Evolutionary conservation across 2,797 vertebrate species (phyloP), one percentile per base, ranked within the genome.

Genomic region (Poeciliopsis turneri): DNA sequence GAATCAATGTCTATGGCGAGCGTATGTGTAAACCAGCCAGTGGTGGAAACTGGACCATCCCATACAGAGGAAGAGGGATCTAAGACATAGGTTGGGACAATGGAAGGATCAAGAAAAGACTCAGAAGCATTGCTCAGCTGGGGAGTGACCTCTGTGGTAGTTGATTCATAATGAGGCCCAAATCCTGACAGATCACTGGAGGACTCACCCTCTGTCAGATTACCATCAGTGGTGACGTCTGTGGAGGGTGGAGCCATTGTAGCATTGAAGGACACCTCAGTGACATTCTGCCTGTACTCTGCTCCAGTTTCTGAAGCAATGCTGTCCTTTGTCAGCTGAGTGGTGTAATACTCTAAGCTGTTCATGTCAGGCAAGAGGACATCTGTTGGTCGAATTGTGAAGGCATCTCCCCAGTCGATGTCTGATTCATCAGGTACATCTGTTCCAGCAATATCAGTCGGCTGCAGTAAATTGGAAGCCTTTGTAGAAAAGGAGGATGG

Each of bases 361-460:
- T 97, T 90, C 89, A 94, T 92, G 83, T 90, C 91, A 1, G 93
- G 94, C 83, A 95, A 75, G 1, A 95, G 90, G 30, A 95, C 93
- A 49, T 95, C 88, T 0, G 30, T 94, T 8, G 93, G 95, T 70
- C 88, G 91, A 57, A 94, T 86, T 0, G 0, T 8, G 84, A 92
- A 91, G 11, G 30, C 46, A 74, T 95, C 95, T 3, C 86, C 86
- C 83, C 94, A 89, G 59, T 94, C 89, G 47, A 94, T 61, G 10
- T 93, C 79, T 0, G 91, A 89, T 15, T 84, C 46, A 11, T 84
- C 93, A 0, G 78, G 72, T 20, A 73, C 15, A 36, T 90, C 90
- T 2, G 64, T 80, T 59, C 75, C 59, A 47, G 84, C 13, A 78
- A 89, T 49, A 15, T 86, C 78, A 49, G 82, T 80, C 61, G 88